Conservation (phyloP, 2,797 vertebrate species). For the Ctenosaura bakeri region DNA sequence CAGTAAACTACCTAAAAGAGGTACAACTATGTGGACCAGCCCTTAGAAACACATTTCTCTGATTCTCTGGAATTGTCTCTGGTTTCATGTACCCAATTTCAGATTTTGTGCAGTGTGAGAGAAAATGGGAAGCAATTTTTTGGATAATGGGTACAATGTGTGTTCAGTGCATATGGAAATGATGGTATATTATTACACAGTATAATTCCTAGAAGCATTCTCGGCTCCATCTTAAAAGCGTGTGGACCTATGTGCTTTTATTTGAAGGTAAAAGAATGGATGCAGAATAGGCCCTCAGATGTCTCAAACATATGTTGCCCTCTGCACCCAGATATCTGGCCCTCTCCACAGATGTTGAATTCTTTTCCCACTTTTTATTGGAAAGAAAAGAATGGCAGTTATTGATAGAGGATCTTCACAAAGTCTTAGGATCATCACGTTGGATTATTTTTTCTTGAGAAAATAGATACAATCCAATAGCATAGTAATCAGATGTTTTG, state of each 20-base stretch:
- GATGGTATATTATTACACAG: not conserved
- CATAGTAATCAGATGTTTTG: not conserved
- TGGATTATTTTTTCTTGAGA: not conserved
- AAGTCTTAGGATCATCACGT: not conserved
- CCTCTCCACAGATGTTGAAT: not conserved
- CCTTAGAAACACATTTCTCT: not conserved
- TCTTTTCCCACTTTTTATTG: not conserved
- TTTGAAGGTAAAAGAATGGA: not conserved
- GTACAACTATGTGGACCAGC: not conserved
- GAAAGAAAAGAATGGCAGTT: not conserved
- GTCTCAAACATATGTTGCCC: not conserved
- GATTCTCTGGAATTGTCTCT: not conserved
- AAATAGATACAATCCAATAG: not conserved
- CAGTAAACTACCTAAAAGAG: not conserved
- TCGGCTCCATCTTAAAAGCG: not conserved
- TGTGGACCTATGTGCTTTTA: not conserved
- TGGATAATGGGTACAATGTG: too few relatives aligned
- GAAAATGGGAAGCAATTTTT: not conserved
- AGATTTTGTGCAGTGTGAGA: not conserved
- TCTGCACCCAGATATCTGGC: too few relatives aligned
- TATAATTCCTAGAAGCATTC: not conserved
- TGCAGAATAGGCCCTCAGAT: not conserved
- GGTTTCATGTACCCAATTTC: not conserved
- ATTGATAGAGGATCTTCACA: not conserved
- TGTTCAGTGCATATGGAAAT: not conserved